phyloP scores from a whole-genome alignment of 1,140 invertebrate species.

The Drosophila tsacasi region DNA sequence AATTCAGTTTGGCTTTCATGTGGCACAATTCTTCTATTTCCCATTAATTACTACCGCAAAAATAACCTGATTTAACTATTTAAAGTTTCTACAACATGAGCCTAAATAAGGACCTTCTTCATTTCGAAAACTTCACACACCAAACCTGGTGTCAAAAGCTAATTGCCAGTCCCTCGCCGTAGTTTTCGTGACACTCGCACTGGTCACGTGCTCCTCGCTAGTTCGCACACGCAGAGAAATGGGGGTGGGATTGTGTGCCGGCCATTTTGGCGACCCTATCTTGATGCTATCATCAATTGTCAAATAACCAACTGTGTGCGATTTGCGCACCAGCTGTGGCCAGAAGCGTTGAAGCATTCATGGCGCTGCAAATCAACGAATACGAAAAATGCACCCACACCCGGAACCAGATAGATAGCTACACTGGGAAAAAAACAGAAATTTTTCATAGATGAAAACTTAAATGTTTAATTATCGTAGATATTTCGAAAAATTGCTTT shows the following conservation, averaged over 20 bases:
- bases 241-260: constrained; percentile 34
- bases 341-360: constrained; percentile 81
- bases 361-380: constrained; percentile 73
- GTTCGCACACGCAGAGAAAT: constrained; percentile 20
- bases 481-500: neutral
- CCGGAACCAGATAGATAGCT: constrained; percentile 11
- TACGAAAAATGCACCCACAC: constrained; percentile 26
- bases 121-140: constrained; percentile 1
- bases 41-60: too few species aligned
- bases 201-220: constrained; percentile 71
- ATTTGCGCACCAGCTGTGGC: constrained; percentile 81
- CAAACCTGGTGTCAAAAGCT: constrained; percentile 29
- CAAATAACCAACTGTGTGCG: constrained; percentile 83
- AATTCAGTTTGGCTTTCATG: neutral
- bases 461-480: neutral
- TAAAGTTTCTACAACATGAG: neutral
- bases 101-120: neutral
- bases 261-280: constrained; percentile 72
- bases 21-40: neutral
- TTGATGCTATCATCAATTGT: constrained; percentile 84
- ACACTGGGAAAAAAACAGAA: constrained; percentile 13
- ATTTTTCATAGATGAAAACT: neutral
- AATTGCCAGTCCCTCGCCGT: constrained; percentile 51
- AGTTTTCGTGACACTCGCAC: constrained; percentile 22
- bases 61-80: neutral